Base-by-base conservation (phyloP, 2,888 invertebrate species). In the Amblyjoppa fuscipennis region DNA sequence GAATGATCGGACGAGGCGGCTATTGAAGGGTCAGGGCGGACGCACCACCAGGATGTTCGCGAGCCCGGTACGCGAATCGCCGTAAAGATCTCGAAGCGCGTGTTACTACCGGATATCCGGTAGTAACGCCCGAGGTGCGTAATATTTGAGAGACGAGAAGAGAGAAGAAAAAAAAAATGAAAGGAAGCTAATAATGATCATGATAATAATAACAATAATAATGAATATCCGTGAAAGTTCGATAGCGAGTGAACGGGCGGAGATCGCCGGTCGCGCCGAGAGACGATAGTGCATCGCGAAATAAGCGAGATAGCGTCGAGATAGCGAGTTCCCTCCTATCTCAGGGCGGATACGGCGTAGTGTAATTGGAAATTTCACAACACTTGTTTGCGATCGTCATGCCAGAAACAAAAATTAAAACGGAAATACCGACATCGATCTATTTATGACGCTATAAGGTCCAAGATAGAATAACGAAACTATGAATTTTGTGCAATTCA, bases 31-130 rank as follows among this genome's bases (percentile, higher is more conserved):
- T 38, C 20, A 31, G 41, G 11, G 16, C 64, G 64, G 64, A 70
- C 49, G 49, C 49, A 61, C 56, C 41, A 53, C 13, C 51, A 34
- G 16, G 28, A 49, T 38, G 41, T 80, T 84, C 49, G 49, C 64
- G 53, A 70, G 75, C 28, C 13, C 51, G 9, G 13, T 59, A 71
- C 56, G 74, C 73, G 25, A 85, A 79, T 70, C 69, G 38, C 56
- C 31, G 56, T 68, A 51, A 82, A 79, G 70, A 82, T 81, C 66
- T 78, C 45, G 75, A 49, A 74, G 68, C 20, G 49, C 66, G 68
- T 51, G 76, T 83, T 85, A 80, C 73, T 51, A 85, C 59, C 82
- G 85, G 85, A 85, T 69, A 80, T 85, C 85, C 83, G 80, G 68
- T 45, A 59, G 56, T 73, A 68, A 20, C 16, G 70, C n/a, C 51